Conservation (phyloP, 64 coral and sea anemone genomes). For the Actinia tenebrosa region DNA sequence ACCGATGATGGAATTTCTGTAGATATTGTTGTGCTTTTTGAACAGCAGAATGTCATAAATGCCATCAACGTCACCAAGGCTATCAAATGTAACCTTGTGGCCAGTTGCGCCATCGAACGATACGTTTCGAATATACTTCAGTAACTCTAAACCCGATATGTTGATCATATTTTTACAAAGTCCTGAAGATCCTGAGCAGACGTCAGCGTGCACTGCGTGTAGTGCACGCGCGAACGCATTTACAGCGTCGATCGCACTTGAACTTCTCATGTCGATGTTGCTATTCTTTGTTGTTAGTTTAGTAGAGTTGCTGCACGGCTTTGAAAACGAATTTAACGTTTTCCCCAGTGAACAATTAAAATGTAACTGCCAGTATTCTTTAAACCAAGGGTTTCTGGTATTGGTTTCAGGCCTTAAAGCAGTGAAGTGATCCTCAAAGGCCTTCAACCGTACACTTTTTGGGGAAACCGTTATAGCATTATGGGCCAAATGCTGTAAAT, state of each 20-base stretch:
- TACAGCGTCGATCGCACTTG: conserved; percentile 87
- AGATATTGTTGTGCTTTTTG: conserved; percentile 37
- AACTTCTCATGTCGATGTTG: conserved; percentile 69
- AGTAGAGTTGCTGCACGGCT: conserved; percentile 35
- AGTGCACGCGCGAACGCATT: conserved; percentile 89
- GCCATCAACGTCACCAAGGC: conserved; percentile 70
- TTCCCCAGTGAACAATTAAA: conserved; percentile 58
- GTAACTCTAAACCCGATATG: conserved; percentile 66
- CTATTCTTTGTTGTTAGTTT: conserved; percentile 52
- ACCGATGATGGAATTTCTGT: conserved; percentile 63
- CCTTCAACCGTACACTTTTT: conserved; percentile 37
- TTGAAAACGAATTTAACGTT: conserved; percentile 4
- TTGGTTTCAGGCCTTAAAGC: conserved; percentile 60
- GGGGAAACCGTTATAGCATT: conserved; percentile 81
- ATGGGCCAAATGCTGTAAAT: conserved; percentile 63
- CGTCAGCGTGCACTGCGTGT: conserved; percentile 44
- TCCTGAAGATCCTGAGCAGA: conserved; percentile 31
- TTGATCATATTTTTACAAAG: conserved; percentile 75
- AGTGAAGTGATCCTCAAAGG: conserved; percentile 72
- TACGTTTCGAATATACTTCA: conserved; percentile 49
- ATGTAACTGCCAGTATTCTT: conserved; percentile 73
- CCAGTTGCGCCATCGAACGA: conserved; percentile 66
- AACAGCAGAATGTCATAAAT: conserved; percentile 80
- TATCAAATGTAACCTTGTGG: conserved; percentile 58
- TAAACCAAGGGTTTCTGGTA: conserved; percentile 79